Evolutionary conservation across 2,797 vertebrate genomes (phyloP).

Genomic region (Xiphorhynchus erythropygius): DNA sequence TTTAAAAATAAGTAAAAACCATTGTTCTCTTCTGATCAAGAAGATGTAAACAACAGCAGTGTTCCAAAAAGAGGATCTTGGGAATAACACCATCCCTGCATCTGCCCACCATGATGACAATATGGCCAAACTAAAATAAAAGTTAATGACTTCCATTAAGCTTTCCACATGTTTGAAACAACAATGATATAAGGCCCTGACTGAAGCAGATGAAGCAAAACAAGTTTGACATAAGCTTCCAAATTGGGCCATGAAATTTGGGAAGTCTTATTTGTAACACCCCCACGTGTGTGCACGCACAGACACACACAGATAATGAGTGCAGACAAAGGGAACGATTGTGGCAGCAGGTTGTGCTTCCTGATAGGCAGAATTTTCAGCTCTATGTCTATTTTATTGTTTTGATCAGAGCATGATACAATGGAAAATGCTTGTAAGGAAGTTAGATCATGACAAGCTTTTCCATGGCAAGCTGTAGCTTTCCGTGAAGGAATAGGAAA

Average conservation of each 20-base stretch:
- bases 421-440: slow-evolving; percentile 30
- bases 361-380: neutral
- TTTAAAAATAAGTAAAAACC: slow-evolving; percentile 60
- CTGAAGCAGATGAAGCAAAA: slow-evolving; percentile 65
- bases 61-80: slow-evolving; percentile 68
- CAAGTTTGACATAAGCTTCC: slow-evolving; percentile 69
- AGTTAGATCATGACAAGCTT: neutral
- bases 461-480: neutral
- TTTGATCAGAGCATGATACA: neutral
- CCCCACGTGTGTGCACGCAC: neutral
- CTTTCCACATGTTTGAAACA: slow-evolving; percentile 72
- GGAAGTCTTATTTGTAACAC: slow-evolving; percentile 28
- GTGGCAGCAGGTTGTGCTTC: neutral
- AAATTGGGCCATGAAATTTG: slow-evolving; percentile 62
- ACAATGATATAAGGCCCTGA: slow-evolving; percentile 66
- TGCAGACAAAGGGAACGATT: neutral
- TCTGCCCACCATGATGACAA: slow-evolving; percentile 69
- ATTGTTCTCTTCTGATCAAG: slow-evolving; percentile 67
- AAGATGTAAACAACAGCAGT: slow-evolving; percentile 66
- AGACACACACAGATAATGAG: neutral
- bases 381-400: neutral
- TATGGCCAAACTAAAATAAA: slow-evolving; percentile 75
- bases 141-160: slow-evolving; percentile 75
- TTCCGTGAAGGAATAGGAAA: neutral
- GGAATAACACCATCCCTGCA: slow-evolving; percentile 67